Evolutionary conservation across 2,888 invertebrate genomes (phyloP), one percentile per base, ranked within the genome.

Genomic region (Heteropelma amictum): DNA sequence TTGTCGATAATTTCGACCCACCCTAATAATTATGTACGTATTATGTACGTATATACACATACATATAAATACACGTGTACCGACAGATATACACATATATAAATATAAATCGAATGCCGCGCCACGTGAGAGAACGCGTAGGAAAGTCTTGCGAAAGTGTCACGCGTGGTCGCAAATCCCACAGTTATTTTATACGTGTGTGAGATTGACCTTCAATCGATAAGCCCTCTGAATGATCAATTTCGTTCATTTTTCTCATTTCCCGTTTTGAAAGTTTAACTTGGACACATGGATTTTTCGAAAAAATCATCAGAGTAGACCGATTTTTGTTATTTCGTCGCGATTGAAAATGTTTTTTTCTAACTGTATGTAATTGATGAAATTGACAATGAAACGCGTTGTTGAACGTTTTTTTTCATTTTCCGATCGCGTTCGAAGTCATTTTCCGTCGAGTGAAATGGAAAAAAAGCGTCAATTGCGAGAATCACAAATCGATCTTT

Each of bases 121-220:
- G 49, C 54, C 63, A 64, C 58, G 70, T 45, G 53, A 67, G 54
- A 23, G 53, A 61, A 68, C 63, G 75, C 64, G 71, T 70, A 75
- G 71, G 75, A 68, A 75, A 71, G 71, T 71, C 71, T 75, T 68
- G 63, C 67, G 75, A 75, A 75, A 71, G 75, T 75, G 71, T 75
- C 67, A 68, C 75, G 63, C 61, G 67, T 58, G 67, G 42, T 67
- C 67, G 56, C 42, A 56, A 56, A 56, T 58, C 56, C 63, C 53
- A 42, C 10, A 30, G 74, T 33, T 26, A 1, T 47, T 10, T 7
- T 45, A 7, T 23, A 14, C 5, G 35, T 45, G 12, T 21, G 33
- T 53, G 47, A 5, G 35, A 26, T 17, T 65, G 54, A 65, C 65
- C 74, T 60, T 70, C 53, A 23, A n/a, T 30, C 54, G 30, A 28